Percentiles rank a stretch among this genome's conserved stretches.
phyloP scores from a whole-genome alignment of 1,140 invertebrate genomes.

The Heterodera carotae region DNA sequence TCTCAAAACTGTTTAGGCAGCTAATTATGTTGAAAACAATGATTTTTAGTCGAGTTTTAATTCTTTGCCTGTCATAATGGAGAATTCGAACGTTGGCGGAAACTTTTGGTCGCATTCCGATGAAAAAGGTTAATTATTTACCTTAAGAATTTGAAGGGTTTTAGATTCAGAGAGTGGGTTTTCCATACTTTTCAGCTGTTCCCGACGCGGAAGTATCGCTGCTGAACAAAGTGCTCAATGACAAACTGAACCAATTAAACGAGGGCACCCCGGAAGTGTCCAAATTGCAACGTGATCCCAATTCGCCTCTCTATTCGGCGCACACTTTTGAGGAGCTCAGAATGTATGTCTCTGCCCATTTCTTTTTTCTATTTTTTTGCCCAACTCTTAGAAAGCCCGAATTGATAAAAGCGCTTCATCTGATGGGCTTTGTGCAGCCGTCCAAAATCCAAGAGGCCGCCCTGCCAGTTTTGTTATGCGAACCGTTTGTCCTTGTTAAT shows the following conservation, averaged over 20 bases:
- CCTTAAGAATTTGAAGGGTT: too few species aligned
- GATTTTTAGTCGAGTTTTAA: constrained; percentile 1
- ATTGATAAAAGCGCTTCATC: constrained; percentile 64
- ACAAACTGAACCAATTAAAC: constrained; percentile 48
- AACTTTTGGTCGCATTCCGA: constrained; percentile 1
- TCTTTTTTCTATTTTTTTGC: constrained; percentile 27
- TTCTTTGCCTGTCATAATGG: neutral
- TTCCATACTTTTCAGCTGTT: constrained; percentile 8
- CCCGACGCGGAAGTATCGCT: constrained; percentile 44
- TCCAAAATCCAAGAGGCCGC: constrained; percentile 98
- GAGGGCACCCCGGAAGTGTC: constrained; percentile 45
- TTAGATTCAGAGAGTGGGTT: too few species aligned
- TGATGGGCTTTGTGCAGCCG: constrained; percentile 93
- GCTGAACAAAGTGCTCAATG: constrained; percentile 51
- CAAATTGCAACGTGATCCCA: constrained; percentile 49
- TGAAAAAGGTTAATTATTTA: constrained; percentile 1
- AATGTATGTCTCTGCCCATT: constrained; percentile 32
- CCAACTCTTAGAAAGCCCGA: constrained; percentile 37
- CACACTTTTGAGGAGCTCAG: constrained; percentile 52
- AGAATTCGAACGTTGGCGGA: constrained; percentile 10
- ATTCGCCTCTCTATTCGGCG: constrained; percentile 52
- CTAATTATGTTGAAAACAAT: too few species aligned
- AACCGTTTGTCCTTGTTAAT: constrained; percentile 73
- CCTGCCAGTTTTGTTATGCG: constrained; percentile 84
- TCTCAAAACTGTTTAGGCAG: too few species aligned